Evolutionary conservation across 2,888 invertebrate species (phyloP).

Genomic region (Icerya purchasi): DNA sequence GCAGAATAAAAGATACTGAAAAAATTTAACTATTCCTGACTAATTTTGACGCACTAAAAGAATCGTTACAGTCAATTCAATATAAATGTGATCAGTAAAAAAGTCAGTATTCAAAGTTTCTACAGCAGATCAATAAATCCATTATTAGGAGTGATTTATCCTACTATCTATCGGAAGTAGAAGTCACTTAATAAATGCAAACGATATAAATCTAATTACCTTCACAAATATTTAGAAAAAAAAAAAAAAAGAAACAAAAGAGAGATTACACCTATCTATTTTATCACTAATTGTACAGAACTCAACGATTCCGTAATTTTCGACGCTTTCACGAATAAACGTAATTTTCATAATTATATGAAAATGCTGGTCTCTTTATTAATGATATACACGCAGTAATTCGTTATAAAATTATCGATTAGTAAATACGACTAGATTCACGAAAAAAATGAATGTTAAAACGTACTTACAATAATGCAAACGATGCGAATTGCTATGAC

Average conservation of each 20-base stretch:
- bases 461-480: conserved; percentile 9
- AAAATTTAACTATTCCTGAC: too few relatives aligned
- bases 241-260: not conserved
- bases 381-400: conserved; percentile 2
- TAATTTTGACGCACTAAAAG: too few relatives aligned
- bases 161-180: too few relatives aligned
- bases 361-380: not conserved
- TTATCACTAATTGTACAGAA: not conserved
- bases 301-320: not conserved
- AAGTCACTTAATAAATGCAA: not conserved
- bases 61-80: too few relatives aligned
- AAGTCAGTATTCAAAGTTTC: too few relatives aligned
- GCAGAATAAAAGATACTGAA: too few relatives aligned
- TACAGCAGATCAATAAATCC: too few relatives aligned
- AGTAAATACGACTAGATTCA: conserved; percentile 13
- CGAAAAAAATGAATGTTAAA: conserved; percentile 10
- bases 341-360: not conserved
- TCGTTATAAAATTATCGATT: conserved; percentile 10
- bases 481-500: conserved; percentile 35
- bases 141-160: too few relatives aligned
- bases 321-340: not conserved
- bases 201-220: not conserved
- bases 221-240: not conserved
- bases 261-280: not conserved
- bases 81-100: too few relatives aligned